These are phyloP conservation scores for Campylomormyrus numenius DNA, from an alignment of 2,113 vertebrate species.

Conservation along the genomic window DNA sequence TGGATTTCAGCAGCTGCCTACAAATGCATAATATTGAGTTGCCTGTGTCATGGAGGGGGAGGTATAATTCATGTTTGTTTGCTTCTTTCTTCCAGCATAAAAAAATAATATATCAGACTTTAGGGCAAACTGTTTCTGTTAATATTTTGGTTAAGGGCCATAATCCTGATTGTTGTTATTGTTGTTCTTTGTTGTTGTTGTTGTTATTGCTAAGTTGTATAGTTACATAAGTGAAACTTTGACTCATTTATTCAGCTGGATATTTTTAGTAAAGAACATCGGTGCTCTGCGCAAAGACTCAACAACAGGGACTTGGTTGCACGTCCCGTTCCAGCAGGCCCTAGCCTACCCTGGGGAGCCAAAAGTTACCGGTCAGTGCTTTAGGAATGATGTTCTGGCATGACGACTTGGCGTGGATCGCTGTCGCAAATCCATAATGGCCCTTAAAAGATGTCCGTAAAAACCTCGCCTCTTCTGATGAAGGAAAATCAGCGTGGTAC, in stretches of 20 bases:
- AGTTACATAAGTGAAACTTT: background rate
- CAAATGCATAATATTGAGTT: background rate
- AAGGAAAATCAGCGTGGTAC: constrained; percentile 20
- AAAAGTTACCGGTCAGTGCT: background rate
- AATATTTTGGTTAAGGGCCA: background rate
- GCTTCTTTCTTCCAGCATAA: background rate
- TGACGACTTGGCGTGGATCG: background rate
- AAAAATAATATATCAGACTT: background rate
- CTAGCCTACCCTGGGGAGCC: background rate
- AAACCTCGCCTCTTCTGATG: constrained; percentile 15
- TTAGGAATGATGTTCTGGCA: background rate
- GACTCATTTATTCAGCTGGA: background rate
- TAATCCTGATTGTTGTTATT: background rate
- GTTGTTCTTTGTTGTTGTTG: background rate
- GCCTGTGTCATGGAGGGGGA: background rate
- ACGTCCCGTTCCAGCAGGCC: background rate
- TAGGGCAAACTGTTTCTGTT: background rate
- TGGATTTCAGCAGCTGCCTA: background rate
- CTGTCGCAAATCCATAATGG: background rate
- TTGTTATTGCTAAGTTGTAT: background rate
- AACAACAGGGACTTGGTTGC: background rate
- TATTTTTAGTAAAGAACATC: background rate
- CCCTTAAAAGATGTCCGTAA: constrained; percentile 12
- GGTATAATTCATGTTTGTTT: background rate
- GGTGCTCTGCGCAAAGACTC: background rate